phyloP scores from a whole-genome alignment of 2,113 vertebrate genomes.

The Meriones unguiculatus region DNA sequence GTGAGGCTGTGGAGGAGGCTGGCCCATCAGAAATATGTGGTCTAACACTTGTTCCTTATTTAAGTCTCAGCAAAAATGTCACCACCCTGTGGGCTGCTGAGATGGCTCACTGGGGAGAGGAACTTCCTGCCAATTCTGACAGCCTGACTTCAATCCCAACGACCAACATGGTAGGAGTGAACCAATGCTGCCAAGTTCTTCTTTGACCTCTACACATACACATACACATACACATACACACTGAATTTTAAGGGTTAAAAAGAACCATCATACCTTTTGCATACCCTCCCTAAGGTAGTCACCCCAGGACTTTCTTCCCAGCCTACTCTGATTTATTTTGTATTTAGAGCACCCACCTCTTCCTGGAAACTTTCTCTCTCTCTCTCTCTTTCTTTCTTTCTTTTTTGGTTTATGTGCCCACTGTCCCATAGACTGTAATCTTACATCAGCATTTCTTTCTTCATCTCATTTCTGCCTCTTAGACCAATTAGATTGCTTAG shows the following conservation, averaged over 20 bases:
- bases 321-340: background rate
- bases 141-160: background rate
- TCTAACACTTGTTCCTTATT: background rate
- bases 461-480: background rate
- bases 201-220: background rate
- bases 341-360: background rate
- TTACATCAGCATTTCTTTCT: background rate
- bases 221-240: background rate
- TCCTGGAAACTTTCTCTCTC: background rate
- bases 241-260: background rate
- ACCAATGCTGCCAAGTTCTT: background rate
- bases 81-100: background rate
- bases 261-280: background rate
- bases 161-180: background rate
- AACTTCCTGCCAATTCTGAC: background rate
- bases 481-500: background rate
- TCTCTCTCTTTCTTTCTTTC: too few relatives aligned
- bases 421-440: background rate
- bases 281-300: background rate
- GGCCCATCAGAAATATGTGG: background rate
- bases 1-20: background rate
- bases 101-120: background rate
- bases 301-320: background rate
- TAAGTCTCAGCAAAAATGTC: background rate
- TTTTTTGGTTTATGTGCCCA: background rate